phyloP scores from a whole-genome alignment of 2,888 invertebrate species.

The Palloptera scutellata region DNA sequence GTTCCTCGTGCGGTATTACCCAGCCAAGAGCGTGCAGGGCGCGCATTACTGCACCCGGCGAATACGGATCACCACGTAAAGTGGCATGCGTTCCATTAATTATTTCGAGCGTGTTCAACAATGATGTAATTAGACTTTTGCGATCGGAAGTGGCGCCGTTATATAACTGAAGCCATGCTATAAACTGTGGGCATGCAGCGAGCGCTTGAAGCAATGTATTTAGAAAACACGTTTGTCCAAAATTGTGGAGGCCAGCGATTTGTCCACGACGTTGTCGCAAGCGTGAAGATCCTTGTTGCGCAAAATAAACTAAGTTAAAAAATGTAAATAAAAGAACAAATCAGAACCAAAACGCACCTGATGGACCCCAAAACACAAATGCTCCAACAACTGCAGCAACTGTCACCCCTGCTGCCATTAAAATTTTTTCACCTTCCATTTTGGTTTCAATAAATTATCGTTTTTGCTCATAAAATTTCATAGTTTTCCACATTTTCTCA shows the following conservation, averaged over 20 bases:
- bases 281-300: slow-evolving; percentile 60
- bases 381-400: slow-evolving; percentile 82
- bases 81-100: slow-evolving; percentile 74
- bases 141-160: slow-evolving; percentile 71
- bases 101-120: slow-evolving; percentile 79
- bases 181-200: slow-evolving; percentile 85
- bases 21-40: slow-evolving; percentile 79
- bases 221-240: slow-evolving; percentile 92
- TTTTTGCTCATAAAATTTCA: no score
- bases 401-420: slow-evolving; percentile 81
- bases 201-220: slow-evolving; percentile 91
- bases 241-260: slow-evolving; percentile 85
- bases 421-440: slow-evolving; percentile 74
- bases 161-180: slow-evolving; percentile 79
- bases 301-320: slow-evolving; percentile 15
- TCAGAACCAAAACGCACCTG: slow-evolving; percentile 47
- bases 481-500: no score
- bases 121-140: slow-evolving; percentile 77
- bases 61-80: slow-evolving; percentile 69
- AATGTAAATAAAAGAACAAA: slow-evolving; percentile 5
- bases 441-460: background rate
- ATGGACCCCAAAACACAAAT: slow-evolving; percentile 80
- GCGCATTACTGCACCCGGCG: slow-evolving; percentile 75
- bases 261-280: slow-evolving; percentile 74
- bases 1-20: slow-evolving; percentile 91